Base-by-base conservation (phyloP, 2,797 vertebrate species). In the Cynodonichthys magdalenae region DNA sequence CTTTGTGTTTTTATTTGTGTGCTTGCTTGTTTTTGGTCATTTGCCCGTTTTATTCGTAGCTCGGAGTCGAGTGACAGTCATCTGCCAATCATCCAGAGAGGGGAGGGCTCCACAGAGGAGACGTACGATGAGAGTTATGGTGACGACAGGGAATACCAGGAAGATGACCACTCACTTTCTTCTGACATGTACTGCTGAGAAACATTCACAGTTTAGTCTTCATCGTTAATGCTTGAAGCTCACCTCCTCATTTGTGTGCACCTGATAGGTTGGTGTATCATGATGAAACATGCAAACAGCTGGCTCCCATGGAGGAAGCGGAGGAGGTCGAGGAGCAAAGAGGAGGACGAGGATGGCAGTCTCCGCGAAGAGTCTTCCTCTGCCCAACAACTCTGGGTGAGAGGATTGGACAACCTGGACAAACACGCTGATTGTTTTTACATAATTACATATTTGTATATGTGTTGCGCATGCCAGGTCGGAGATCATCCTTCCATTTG, bases 401-500 rank as follows among this genome's bases (percentile, higher is more conserved):
- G 77, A 8, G 14, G 1, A 24, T 24, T 24, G 24, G 24, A 5
- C 2, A 11, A 42, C 14, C 46, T 17, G 15, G 7, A 1, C 24
- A 2, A n/a, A 47, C 17, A 12, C 14, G 4, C 9, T 17, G 8
- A 20, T 18, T 44, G 12, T 19, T 19, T 53, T 36, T 39, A 53
- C n/a, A 53, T 7, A 31, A 24, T 24, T 31, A 19, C 41, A 3
- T 17, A n/a, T 44, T 53, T 74, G 34, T 27, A 20, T 66, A 19
- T 61, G 36, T 58, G 53, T 14, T 15, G 14, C 46, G 47, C 48
- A 7, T 61, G 7, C 48, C 87, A 99, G 97, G 92, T 83, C 94
- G 97, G 86, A 95, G 96, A 93, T 96, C 97, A 28, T 99, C 97
- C 77, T 98, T 99, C 92, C 95, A 99, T 84, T 85, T 99, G 75